Percentiles rank a stretch among this genome's conserved stretches.
phyloP scores from a whole-genome alignment of 2,113 vertebrate species.

The Sturnus vulgaris region DNA sequence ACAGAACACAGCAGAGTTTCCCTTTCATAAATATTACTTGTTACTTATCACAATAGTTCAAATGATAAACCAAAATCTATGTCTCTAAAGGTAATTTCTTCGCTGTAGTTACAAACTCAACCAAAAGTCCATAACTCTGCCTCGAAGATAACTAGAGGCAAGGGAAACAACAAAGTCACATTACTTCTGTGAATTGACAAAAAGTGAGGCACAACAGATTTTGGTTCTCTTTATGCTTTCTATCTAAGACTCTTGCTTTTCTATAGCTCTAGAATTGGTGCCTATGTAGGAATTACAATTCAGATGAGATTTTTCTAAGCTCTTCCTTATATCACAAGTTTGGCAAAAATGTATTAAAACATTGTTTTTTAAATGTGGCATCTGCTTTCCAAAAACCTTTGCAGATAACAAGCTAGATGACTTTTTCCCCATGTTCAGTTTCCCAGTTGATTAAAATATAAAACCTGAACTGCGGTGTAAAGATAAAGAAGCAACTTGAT shows the following conservation, averaged over 20 bases:
- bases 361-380: background rate
- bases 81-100: background rate
- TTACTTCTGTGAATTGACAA: background rate
- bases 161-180: background rate
- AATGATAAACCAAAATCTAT: background rate
- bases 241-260: background rate
- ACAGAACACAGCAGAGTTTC: background rate
- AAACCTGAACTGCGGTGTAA: background rate
- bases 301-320: background rate
- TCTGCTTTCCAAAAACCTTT: background rate
- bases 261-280: background rate
- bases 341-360: background rate
- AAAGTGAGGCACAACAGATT: background rate
- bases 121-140: background rate
- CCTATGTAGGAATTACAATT: background rate
- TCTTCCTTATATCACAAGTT: background rate
- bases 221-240: background rate
- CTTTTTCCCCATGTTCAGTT: background rate
- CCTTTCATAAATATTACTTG: background rate
- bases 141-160: background rate
- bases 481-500: constrained; percentile 4
- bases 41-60: background rate
- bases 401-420: background rate
- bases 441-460: background rate
- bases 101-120: background rate